These are phyloP conservation scores for Odontocerum albicorne DNA, from an alignment of 2,888 invertebrate genomes.

Conservation along the genomic window DNA sequence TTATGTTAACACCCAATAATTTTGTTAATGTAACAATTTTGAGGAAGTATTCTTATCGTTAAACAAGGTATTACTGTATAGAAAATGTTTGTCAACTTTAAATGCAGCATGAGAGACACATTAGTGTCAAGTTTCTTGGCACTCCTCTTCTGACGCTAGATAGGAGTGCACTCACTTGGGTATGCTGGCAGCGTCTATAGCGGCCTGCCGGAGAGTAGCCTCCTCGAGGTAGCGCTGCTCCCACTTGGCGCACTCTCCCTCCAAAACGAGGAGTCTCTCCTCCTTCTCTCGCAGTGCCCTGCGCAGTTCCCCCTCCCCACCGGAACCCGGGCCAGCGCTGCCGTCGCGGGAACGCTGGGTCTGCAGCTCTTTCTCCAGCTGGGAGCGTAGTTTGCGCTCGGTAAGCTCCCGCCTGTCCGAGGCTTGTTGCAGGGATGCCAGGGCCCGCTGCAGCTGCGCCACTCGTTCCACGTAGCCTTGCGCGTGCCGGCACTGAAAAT, in stretches of 20 bases:
- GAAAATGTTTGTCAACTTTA: too few relatives aligned
- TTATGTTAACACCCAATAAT: too few relatives aligned
- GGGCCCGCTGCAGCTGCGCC: slow-evolving; percentile 78
- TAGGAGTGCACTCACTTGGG: slow-evolving; percentile 55
- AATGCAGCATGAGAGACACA: too few relatives aligned
- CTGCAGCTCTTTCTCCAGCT: slow-evolving; percentile 82
- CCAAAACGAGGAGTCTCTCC: slow-evolving; percentile 59
- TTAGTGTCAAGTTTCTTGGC: too few relatives aligned
- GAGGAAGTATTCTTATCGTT: too few relatives aligned
- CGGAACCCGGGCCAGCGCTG: slow-evolving; percentile 43
- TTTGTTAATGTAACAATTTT: too few relatives aligned
- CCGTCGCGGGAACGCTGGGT: slow-evolving; percentile 51
- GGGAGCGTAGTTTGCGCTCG: slow-evolving; percentile 79
- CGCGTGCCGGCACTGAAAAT: slow-evolving; percentile 72
- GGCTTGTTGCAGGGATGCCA: slow-evolving; percentile 79
- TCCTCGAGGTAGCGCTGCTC: slow-evolving; percentile 85
- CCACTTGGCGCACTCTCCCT: slow-evolving; percentile 83
- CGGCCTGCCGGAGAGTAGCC: slow-evolving; percentile 76
- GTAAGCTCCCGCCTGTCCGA: slow-evolving; percentile 85
- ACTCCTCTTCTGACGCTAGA: too few relatives aligned
- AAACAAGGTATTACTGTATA: too few relatives aligned
- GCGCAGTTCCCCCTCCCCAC: slow-evolving; percentile 57
- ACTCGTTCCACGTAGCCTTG: slow-evolving; percentile 84
- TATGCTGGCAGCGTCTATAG: slow-evolving; percentile 77
- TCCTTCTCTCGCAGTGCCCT: slow-evolving; percentile 52